Evolutionary conservation across 1,140 invertebrate genomes (phyloP), one percentile per base, ranked within the genome.

Genomic region (Matsumurasca onukii): DNA sequence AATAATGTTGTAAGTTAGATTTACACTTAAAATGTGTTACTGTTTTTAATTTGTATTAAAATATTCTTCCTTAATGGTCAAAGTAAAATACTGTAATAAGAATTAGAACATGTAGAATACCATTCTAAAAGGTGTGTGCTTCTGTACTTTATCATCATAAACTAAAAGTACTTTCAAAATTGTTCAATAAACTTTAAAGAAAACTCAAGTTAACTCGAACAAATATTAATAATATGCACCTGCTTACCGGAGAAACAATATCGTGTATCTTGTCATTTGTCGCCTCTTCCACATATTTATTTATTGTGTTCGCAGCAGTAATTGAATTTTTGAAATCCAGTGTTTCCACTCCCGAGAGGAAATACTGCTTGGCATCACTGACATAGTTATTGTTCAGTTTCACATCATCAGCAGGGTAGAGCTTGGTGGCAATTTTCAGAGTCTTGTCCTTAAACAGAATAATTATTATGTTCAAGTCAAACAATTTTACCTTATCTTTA

Each of bases 221-320:
- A 39, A 5, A 5, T 9, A 39, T 39, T 39, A 9, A 9, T 39
- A 9, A 9, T 39, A 39, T 17, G 17, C 5, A 39, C 34, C 34
- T 39, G 34, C 34, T 39, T n/a, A n/a, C n/a, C n/a, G n/a, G n/a
- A n/a, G 34, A 39, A 31, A 94, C 79, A 12, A 92, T 77, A 75
- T 92, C 79, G 70, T 84, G 85, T 68, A 94, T 91, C 77, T 86
- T 88, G 59, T 88, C 79, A 69, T 88, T 84, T 0, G 92, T 95
- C 76, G 89, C 83, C n/a, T 82, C 73, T 74, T 86, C 84, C 2
- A 93, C 87, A 90, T 88, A 92, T 3, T 71, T 67, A 75, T 92
- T 93, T 9, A 93, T 90, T 3, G 72, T 76, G 9, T 74, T 31
- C 12, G 80, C 69, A 0, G 84, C 81, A 20, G 82, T 76, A 12